Percentiles rank a stretch among this genome's conserved stretches.
phyloP scores from a whole-genome alignment of 2,113 vertebrate species.

The Cyanoramphus novaezelandiae region DNA sequence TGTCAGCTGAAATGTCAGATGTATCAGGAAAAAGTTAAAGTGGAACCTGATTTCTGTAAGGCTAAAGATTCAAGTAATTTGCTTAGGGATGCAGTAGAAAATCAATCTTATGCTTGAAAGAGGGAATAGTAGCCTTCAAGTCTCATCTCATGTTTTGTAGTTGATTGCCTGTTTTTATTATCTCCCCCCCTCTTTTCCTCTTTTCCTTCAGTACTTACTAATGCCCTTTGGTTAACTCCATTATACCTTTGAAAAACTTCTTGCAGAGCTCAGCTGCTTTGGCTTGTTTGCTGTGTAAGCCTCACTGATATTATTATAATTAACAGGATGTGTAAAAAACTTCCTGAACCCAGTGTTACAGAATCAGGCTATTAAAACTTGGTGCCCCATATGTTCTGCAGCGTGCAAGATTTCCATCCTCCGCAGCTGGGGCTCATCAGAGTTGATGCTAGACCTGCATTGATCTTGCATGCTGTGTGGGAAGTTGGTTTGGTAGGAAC shows the following conservation, averaged over 20 bases:
- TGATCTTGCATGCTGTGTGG: neutral
- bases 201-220: constrained; percentile 23
- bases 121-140: constrained; percentile 45
- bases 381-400: neutral
- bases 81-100: constrained; percentile 59
- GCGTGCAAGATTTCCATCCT: neutral
- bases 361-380: neutral
- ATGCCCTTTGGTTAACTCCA: constrained; percentile 59
- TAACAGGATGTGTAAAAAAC: constrained; percentile 47
- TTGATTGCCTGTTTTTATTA: constrained; percentile 55
- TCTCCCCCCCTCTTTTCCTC: neutral
- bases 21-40: constrained; percentile 39
- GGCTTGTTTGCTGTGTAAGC: constrained; percentile 59
- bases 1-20: constrained; percentile 52
- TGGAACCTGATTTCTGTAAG: constrained; percentile 44
- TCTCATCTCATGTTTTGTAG: constrained; percentile 49
- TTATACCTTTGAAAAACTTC: constrained; percentile 62
- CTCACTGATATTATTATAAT: constrained; percentile 50
- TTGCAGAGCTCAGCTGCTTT: constrained; percentile 57
- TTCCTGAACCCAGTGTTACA: neutral
- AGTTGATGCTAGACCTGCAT: neutral
- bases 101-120: constrained; percentile 61
- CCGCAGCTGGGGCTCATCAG: neutral
- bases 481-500: neutral
- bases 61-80: constrained; percentile 45